phyloP scores from a whole-genome alignment of 1,140 invertebrate genomes.

The Drosophila lacteicornis region DNA sequence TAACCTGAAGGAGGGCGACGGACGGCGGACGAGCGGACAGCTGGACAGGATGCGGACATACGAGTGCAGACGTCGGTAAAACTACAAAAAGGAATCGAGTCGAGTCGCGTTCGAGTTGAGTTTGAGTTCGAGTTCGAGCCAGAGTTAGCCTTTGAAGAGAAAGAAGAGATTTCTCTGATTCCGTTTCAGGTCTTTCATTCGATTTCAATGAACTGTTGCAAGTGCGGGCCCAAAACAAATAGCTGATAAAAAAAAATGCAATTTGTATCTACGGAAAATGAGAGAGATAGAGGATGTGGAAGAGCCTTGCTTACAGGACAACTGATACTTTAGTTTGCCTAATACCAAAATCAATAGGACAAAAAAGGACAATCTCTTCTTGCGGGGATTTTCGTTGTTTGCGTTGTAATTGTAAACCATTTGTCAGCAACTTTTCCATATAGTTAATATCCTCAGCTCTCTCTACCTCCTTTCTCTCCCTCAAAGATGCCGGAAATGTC shows the following conservation, averaged over 20 bases:
- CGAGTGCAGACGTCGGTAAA: conserved; percentile 70
- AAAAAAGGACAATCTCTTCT: conserved; percentile 52
- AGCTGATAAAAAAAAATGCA: conserved; percentile 78
- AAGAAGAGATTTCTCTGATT: conserved; percentile 66
- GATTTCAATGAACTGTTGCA: conserved; percentile 80
- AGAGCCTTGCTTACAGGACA: conserved; percentile 18
- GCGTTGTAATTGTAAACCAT: conserved; percentile 78
- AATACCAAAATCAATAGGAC: conserved; percentile 46
- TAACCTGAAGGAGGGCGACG: conserved; percentile 53
- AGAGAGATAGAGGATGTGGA: background rate
- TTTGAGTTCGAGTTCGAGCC: conserved; percentile 14
- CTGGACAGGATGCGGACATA: conserved; percentile 36
- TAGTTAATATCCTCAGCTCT: conserved; percentile 55
- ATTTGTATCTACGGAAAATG: conserved; percentile 54
- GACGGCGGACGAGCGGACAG: conserved; percentile 41
- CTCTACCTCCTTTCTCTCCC: conserved; percentile 18
- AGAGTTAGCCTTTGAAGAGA: conserved; percentile 45
- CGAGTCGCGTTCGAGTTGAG: conserved; percentile 38
- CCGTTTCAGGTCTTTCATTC: conserved; percentile 60
- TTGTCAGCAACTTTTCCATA: conserved; percentile 72
- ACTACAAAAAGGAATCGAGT: conserved; percentile 66
- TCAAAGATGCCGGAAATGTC: conserved; percentile 70
- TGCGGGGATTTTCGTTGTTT: conserved; percentile 56
- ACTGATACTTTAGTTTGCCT: conserved; percentile 48
- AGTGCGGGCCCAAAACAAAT: conserved; percentile 69